A percentile compares a stretch with the other conserved stretches of the same genome.
Conservation (phyloP, 2,113 vertebrate genomes). For the Oncorhynchus clarkii region DNA sequence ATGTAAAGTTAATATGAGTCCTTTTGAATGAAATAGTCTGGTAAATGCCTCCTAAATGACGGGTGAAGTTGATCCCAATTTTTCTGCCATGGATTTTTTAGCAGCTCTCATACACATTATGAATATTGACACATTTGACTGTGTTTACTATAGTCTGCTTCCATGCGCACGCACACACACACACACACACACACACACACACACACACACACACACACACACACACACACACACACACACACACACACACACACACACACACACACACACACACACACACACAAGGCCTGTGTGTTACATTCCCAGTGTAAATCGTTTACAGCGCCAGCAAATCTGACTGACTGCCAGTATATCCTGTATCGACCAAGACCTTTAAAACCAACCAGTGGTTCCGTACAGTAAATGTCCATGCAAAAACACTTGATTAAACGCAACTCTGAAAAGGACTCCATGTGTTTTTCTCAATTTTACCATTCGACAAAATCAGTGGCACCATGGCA, state of each 20-base stretch:
- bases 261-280: background rate
- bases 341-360: background rate
- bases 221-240: background rate
- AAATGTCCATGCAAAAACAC: background rate
- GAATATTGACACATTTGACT: background rate
- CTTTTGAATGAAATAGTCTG: too few species aligned
- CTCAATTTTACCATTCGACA: background rate
- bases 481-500: background rate
- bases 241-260: background rate
- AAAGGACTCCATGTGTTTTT: background rate
- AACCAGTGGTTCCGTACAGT: background rate
- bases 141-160: background rate
- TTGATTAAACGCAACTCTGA: background rate
- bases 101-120: background rate
- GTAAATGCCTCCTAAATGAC: background rate
- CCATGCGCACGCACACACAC: background rate
- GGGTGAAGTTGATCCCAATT: background rate
- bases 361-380: background rate
- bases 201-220: too few species aligned
- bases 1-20: background rate
- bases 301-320: slow-evolving; percentile 1
- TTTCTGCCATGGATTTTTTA: background rate
- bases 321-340: background rate
- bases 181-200: background rate
- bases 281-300: background rate